Base-by-base conservation (phyloP, 1,140 invertebrate genomes). In the Rhyacophila brunnea region DNA sequence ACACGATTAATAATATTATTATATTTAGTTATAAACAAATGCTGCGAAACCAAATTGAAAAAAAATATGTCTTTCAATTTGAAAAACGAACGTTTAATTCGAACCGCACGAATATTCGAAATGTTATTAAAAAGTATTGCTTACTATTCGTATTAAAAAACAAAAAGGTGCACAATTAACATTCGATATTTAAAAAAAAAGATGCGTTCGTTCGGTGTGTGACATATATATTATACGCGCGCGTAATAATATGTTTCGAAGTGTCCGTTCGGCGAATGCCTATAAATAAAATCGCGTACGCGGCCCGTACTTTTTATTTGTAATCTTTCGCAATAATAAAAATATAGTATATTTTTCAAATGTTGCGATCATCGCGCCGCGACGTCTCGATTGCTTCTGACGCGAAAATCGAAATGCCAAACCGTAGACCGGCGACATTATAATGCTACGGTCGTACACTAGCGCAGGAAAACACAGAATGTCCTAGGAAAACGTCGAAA, bases 301-400 rank as follows among this genome's bases (percentile, higher is more conserved):
- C 38, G 38, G 15, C 11, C 11, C 15, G 15, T 40, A 13, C 15
- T 40, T 40, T 15, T 13, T 40, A 35, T 40, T 3, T 40, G 11
- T 15, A 15, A 40, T 40, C 11, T 13, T n/a, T 15, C n/a, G 11
- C 38, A 40, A n/a, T n/a, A 40, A 13, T n/a, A 17, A 17, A n/a
- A n/a, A n/a, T n/a, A 17, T n/a, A 3, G 38, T n/a, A 40, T n/a
- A 40, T 40, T 40, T 32, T 15, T 20, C 23, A 28, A 36, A 38
- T 40, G 6, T 15, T 1, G 35, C 35, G 54, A 36, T 38, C 60
- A 50, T 49, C 38, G 51, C 56, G 56, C 10, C 61, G 56, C 61
- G 61, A 50, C 40, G 61, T 46, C 61, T 35, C 56, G 55, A 49
- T 32, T 35, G 47, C 61, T 58, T 58, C 56, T 63, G 49, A 23